Base-by-base conservation (phyloP, 1,140 invertebrate species). In the Drosophila pallidifrons region DNA sequence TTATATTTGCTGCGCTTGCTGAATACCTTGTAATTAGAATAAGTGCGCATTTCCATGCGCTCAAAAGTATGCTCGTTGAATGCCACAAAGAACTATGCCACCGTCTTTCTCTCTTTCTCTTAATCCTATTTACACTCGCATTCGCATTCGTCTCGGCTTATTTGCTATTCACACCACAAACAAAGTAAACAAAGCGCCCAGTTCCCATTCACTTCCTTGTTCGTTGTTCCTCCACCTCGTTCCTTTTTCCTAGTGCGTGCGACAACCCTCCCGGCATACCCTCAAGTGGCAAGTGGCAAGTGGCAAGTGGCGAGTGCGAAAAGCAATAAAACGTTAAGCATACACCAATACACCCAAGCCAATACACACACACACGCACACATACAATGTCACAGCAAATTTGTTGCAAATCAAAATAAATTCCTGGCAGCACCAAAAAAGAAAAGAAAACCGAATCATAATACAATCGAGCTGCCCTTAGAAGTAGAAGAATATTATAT, bases 371-470 rank as follows among this genome's bases (percentile, higher is more conserved):
- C 70, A 43, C 46, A 69, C 69, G 65, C 70, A 63, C 70, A 65
- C 67, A 43, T 41, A 83, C 85, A 83, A 88, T 81, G 63, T 75
- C 51, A 32, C 25, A 85, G 75, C 69, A 89, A 89, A 89, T 89
- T 89, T 81, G 77, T 79, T 80, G 85, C 86, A 89, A 89, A 89
- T 89, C 85, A 89, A 89, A 89, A 89, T 87, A 89, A 89, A 89
- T 89, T 89, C 78, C 61, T 65, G 66, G 49, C 54, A 67, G 59
- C 71, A 71, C 55, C 60, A 66, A 73, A 47, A 77, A 76, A 77
- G 61, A 73, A 47, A 77, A 76, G 72, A 77, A 78, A 68, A 20
- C n/a, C 20, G 35, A 67, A 67, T 69, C 59, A 65, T 72, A 76
- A 71, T 30, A 59, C 20, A 71, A 47, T 52, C 35, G 38, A 4